Conservation (phyloP, 2,888 invertebrate genomes). For the Invenusta paracnida region DNA sequence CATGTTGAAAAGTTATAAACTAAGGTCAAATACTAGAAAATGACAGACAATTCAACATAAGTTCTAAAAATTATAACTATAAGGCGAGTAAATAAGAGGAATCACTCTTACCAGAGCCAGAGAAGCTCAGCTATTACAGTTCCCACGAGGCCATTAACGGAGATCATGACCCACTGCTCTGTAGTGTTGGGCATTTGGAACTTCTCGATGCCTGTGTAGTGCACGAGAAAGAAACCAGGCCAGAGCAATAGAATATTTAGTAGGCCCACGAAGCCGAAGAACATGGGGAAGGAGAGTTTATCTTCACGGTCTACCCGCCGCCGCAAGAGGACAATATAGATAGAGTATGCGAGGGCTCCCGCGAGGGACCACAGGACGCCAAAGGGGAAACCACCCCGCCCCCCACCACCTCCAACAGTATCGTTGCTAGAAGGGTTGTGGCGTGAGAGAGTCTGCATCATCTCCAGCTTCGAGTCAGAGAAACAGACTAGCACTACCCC, state of each 20-base stretch:
- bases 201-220: conserved; percentile 74
- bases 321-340: conserved; percentile 75
- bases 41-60: too few relatives aligned
- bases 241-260: conserved; percentile 80
- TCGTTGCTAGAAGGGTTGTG: too few relatives aligned
- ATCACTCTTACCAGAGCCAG: conserved; percentile 74
- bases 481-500: conserved; percentile 69
- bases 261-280: conserved; percentile 91
- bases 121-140: conserved; percentile 84
- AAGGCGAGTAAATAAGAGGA: not conserved
- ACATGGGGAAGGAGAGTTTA: conserved; percentile 85
- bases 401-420: too few relatives aligned
- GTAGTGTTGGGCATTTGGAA: conserved; percentile 78
- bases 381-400: too few relatives aligned
- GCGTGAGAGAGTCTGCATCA: conserved; percentile 55
- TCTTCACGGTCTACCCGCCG: conserved; percentile 81
- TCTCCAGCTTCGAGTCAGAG: conserved; percentile 69
- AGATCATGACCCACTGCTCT: conserved; percentile 74
- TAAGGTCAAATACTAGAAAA: too few relatives aligned
- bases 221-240: conserved; percentile 80
- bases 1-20: too few relatives aligned
- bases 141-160: conserved; percentile 81
- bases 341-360: conserved; percentile 81
- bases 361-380: conserved; percentile 77
- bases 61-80: not conserved